A percentile compares a stretch with the other conserved stretches of the same genome.
Evolutionary conservation across 53 echinoderm and acorn worm genomes (phyloP).

Genomic region (Echinometra lucunter): DNA sequence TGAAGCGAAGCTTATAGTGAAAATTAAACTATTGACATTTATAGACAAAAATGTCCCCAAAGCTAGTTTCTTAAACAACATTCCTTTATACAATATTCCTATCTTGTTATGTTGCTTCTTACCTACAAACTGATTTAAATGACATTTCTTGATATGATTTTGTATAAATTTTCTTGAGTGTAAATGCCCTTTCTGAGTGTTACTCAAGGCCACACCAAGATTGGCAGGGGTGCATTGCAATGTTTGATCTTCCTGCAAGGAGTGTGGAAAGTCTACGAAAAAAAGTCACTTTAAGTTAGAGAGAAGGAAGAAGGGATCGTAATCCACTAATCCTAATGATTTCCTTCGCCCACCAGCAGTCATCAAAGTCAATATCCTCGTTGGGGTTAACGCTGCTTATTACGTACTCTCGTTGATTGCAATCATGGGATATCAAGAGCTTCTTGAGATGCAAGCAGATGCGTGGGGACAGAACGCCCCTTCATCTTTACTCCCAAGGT

Average conservation of each 20-base stretch:
- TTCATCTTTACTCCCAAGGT: not conserved
- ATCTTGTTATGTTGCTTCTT: no score
- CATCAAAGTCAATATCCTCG: conserved; percentile 59
- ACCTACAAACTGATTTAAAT: no score
- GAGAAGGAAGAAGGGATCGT: conserved; percentile 7
- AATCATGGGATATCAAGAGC: not conserved
- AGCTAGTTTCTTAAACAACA: no score
- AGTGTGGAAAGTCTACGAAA: not conserved
- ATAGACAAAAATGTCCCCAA: no score
- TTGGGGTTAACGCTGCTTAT: not conserved
- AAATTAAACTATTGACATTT: no score
- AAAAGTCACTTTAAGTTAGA: not conserved
- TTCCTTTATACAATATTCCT: no score
- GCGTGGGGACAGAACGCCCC: conserved; percentile 20
- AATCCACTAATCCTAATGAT: conserved; percentile 42
- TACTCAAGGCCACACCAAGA: conserved; percentile 2
- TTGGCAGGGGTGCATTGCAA: not conserved
- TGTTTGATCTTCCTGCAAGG: not conserved
- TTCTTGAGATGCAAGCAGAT: not conserved
- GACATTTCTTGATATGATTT: not conserved
- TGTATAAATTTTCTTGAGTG: not conserved
- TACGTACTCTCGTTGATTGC: not conserved
- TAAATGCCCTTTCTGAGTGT: not conserved
- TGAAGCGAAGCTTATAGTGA: no score
- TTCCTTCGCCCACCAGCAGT: conserved; percentile 37